These are phyloP conservation scores for Isichthys henryi DNA, from an alignment of 2,113 vertebrate species.

Conservation along the genomic window DNA sequence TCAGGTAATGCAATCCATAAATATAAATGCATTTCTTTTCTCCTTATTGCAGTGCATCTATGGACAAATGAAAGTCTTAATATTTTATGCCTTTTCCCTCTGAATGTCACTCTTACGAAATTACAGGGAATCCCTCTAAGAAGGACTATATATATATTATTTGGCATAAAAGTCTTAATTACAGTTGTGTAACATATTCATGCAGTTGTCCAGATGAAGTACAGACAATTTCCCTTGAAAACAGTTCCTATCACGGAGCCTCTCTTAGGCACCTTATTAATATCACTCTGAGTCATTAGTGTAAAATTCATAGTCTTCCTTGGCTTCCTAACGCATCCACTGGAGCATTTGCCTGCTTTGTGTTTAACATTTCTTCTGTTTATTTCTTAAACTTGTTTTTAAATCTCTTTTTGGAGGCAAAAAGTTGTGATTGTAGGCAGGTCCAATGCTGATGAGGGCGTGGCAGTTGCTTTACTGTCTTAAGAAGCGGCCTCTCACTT, in stretches of 20 bases:
- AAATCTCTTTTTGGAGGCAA: conserved; percentile 17
- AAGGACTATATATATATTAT: background rate
- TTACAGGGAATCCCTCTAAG: background rate
- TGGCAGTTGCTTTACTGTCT: background rate
- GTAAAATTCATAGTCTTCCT: conserved; percentile 9
- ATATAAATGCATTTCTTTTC: conserved; percentile 9
- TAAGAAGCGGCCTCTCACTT: background rate
- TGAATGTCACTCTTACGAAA: background rate
- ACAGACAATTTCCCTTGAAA: conserved; percentile 10
- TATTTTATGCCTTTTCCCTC: background rate
- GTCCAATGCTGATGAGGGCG: background rate
- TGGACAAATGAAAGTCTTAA: background rate
- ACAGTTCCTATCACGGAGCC: background rate
- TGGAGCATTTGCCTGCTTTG: background rate
- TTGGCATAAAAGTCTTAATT: conserved; percentile 2
- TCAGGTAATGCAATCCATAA: conserved; percentile 17
- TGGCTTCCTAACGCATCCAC: background rate
- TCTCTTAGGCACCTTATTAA: background rate
- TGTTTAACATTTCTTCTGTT: background rate
- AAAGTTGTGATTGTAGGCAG: background rate
- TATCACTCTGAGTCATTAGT: background rate
- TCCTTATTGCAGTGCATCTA: background rate
- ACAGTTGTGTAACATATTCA: background rate
- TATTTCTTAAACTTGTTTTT: conserved; percentile 8
- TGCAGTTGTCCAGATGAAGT: background rate